These are phyloP conservation scores for Diplodus puntazzo DNA, from an alignment of 2,797 vertebrate species.

Conservation along the genomic window DNA sequence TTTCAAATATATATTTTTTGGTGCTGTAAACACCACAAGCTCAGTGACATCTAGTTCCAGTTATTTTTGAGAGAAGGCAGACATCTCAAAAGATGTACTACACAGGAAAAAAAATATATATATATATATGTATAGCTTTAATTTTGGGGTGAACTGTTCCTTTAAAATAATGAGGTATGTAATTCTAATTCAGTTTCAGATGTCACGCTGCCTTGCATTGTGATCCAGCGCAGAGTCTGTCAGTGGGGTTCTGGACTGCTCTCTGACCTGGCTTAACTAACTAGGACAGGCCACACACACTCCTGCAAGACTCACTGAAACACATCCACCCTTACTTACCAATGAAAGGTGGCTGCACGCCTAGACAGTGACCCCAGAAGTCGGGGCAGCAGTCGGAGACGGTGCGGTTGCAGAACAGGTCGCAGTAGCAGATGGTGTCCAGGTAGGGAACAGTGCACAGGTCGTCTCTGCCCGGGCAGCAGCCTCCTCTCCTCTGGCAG, in stretches of 20 bases:
- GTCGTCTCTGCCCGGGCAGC: slow-evolving; percentile 92
- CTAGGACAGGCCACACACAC: slow-evolving; percentile 19
- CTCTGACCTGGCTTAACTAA: slow-evolving; percentile 15
- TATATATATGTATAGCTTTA: no score
- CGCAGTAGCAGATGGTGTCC: slow-evolving; percentile 97
- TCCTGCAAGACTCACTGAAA: slow-evolving; percentile 15
- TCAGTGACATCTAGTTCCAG: no score
- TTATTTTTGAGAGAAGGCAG: no score
- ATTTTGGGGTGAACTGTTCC: no score
- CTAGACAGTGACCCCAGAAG: slow-evolving; percentile 95
- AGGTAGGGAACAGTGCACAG: slow-evolving; percentile 93
- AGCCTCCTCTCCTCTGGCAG: slow-evolving; percentile 90
- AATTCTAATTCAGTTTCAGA: slow-evolving; percentile 8
- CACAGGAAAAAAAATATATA: no score
- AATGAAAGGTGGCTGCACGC: slow-evolving; percentile 78
- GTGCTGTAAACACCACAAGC: no score
- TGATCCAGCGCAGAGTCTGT: slow-evolving; percentile 14
- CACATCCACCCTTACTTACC: slow-evolving; percentile 66
- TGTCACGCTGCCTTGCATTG: slow-evolving; percentile 20
- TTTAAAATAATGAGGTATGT: slow-evolving; percentile 5
- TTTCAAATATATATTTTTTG: no score
- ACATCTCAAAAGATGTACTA: no score
- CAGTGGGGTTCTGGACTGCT: slow-evolving; percentile 2
- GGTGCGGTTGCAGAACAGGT: slow-evolving; percentile 98
- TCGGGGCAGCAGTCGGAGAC: slow-evolving; percentile 98